Evolutionary conservation across 2,888 invertebrate species (phyloP), one percentile per base, ranked within the genome.

Genomic region (Arenicola marina): DNA sequence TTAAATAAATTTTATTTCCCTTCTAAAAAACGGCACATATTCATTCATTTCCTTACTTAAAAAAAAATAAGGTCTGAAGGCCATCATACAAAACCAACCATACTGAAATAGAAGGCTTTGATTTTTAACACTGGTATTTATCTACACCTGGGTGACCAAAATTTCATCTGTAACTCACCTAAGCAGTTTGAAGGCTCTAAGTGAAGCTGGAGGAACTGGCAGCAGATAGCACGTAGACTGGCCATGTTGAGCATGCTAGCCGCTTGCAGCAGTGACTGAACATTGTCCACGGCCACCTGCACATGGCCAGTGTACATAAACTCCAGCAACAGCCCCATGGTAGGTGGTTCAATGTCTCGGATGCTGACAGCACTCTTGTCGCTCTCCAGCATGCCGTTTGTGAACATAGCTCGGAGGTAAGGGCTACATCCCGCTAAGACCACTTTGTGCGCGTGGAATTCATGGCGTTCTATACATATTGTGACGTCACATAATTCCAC

Each of bases 321-420:
- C 54, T 80, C 79, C 29, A 81, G 68, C 38, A 81, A 67, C 51
- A 74, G 70, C 24, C 72, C 72, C 80, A 81, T 80, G 3, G 78
- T 78, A 32, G 65, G 48, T 0, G 76, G 71, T 48, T 81, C 81
- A 29, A 79, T 72, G 45, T 78, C 80, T 34, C 76, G 76, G 31
- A 80, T 76, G 46, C 77, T 75, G 3, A 80, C 75, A 34, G 67
- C 63, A 48, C 74, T 74, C 54, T 76, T 74, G 29, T 75, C 78
- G 3, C 77, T 76, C 66, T 80, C 80, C 56, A 77, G 66, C 80
- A 79, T 79, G 18, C 81, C 81, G 62, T 79, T 81, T 34, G 81
- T 81, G 63, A 81, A 81, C 81, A 81, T 81, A 28, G 80, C 81
- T 38, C 78, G 73, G 11, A 81, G 67, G 63, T 81, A 80, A 0